Evolutionary conservation across 2,113 vertebrate species (phyloP), one percentile per base, ranked within the genome.

Genomic region (Engraulis encrasicolus): DNA sequence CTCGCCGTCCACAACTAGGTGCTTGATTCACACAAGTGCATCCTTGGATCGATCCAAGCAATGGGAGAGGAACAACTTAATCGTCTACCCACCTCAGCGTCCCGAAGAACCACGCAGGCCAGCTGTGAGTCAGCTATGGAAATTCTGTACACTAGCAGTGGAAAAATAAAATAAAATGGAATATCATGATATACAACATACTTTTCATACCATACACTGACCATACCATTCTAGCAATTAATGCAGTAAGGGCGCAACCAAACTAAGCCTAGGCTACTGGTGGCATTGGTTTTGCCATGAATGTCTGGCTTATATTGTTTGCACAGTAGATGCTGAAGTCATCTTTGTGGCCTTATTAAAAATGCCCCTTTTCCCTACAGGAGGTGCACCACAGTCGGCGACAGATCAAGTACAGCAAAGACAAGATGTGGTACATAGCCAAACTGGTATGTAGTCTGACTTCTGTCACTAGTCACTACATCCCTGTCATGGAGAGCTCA

Each of bases 371-470:
- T 85, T 17, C 78, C 27, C 38, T 11, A 20, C 91, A 99, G 98
- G 98, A 97, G 93, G 86, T 99, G 50, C 92, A 96, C 91, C 98
- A 99, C 86, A 95, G 96, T 89, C 94, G 97, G 86, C 96, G 97
- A 85, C 97, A 99, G 78, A 97, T 99, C 66, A 99, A 99, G 85
- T 99, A 99, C 87, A 99, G 98, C 92, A 97, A 96, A 87, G 97
- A 99, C 87, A 99, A 99, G 92, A 97, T 99, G 98, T 99, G 98
- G 98, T 99, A 99, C 91, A 91, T 99, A 90, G 97, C 98, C 48
- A 99, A 96, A 92, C 54, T 99, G 97, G 98, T 98, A 91, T 95
- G 96, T 85, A 15, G 84, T 61, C 23, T 5, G 27, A 23, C 11
- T 1, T 4, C 17, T 50, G 17, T 17, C 17, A 6, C 15, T 54